phyloP scores from a whole-genome alignment of 2,888 invertebrate genomes.

The Litoditis marina region DNA sequence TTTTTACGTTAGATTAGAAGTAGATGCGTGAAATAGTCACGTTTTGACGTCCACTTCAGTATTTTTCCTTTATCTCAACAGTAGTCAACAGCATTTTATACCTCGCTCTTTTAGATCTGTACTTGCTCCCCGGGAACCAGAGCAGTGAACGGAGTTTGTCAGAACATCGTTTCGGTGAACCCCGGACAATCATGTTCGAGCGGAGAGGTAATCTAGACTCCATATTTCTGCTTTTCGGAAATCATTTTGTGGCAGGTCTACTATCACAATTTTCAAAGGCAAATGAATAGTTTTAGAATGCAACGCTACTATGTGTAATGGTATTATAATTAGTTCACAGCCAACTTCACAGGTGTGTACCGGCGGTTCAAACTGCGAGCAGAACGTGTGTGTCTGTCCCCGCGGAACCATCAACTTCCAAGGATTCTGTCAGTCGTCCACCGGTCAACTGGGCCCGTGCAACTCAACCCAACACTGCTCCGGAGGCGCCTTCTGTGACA shows the following conservation, averaged over 20 bases:
- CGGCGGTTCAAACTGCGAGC: slow-evolving; percentile 47
- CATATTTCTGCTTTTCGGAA: too few relatives aligned
- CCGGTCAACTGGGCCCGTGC: slow-evolving; percentile 40
- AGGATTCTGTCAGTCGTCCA: slow-evolving; percentile 30
- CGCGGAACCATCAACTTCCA: slow-evolving; percentile 29
- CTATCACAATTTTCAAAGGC: too few relatives aligned
- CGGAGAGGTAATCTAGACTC: neutral
- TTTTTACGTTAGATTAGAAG: too few relatives aligned
- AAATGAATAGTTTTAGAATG: too few relatives aligned
- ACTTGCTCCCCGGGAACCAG: slow-evolving; percentile 20
- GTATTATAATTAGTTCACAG: neutral
- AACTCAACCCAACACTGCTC: slow-evolving; percentile 35
- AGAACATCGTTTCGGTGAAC: slow-evolving; percentile 28
- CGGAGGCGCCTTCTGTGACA: slow-evolving; percentile 47
- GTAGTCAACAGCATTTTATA: too few relatives aligned
- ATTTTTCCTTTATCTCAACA: neutral
- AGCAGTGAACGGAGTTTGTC: slow-evolving; percentile 18
- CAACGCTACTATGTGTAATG: too few relatives aligned
- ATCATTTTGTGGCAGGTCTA: too few relatives aligned
- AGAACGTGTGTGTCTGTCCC: slow-evolving; percentile 46
- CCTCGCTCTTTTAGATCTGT: slow-evolving; percentile 16
- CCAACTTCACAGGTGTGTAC: slow-evolving; percentile 29
- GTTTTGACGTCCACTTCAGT: neutral
- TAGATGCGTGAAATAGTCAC: too few relatives aligned
- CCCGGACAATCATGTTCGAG: slow-evolving; percentile 38